These are phyloP conservation scores for Sebastes steindachneri DNA, from an alignment of 2,797 vertebrate genomes.

Conservation along the genomic window DNA sequence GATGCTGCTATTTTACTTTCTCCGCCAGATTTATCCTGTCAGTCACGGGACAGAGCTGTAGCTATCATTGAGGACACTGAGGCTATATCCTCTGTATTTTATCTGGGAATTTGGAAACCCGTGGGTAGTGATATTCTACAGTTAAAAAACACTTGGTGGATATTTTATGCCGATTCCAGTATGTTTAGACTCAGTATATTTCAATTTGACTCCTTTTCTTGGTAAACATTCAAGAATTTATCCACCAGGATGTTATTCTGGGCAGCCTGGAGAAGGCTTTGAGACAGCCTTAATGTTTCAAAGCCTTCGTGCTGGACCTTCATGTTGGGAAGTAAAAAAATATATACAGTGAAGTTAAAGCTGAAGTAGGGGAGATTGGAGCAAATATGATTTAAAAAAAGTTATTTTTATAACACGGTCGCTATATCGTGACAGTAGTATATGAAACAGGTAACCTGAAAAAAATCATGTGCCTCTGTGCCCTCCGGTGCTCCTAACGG, in stretches of 20 bases:
- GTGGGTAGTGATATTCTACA: neutral
- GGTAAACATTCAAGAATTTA: neutral
- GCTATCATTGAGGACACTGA: neutral
- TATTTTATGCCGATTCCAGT: neutral
- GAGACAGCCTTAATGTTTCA: neutral
- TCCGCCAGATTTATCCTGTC: neutral
- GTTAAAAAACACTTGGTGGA: neutral
- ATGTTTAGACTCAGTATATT: neutral
- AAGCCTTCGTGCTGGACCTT: neutral
- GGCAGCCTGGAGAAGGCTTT: neutral
- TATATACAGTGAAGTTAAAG: neutral
- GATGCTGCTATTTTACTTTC: neutral
- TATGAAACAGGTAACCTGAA: too few relatives aligned
- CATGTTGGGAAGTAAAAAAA: neutral
- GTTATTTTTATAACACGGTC: too few relatives aligned
- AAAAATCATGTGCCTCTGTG: too few relatives aligned
- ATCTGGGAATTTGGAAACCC: neutral
- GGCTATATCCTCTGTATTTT: neutral
- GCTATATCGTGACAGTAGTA: too few relatives aligned
- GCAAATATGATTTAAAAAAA: too few relatives aligned
- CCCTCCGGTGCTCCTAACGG: too few relatives aligned
- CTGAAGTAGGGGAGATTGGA: too few relatives aligned
- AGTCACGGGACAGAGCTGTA: neutral
- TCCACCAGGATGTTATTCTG: neutral
- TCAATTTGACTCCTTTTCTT: neutral